Evolutionary conservation across 1,140 invertebrate genomes (phyloP).

Genomic region (Drosophila takahashii): DNA sequence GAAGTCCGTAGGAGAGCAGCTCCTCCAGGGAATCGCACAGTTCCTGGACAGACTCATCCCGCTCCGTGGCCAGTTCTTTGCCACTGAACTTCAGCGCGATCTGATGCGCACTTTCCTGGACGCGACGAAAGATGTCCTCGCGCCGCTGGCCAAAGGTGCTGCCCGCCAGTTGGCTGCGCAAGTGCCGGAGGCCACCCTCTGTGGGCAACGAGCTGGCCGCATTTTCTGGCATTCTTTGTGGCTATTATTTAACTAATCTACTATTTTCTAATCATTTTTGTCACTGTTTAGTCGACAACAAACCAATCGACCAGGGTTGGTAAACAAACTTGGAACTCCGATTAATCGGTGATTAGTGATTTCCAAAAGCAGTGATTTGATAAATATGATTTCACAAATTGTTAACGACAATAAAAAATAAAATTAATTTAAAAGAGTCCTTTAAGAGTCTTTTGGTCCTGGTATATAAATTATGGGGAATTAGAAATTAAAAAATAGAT

Average conservation of each 20-base stretch:
- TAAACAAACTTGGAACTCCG: not conserved
- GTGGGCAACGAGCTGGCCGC: slow-evolving; percentile 31
- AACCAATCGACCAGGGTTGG: slow-evolving; percentile 29
- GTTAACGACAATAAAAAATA: not conserved
- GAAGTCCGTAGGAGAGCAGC: slow-evolving; percentile 88
- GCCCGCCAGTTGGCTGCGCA: slow-evolving; percentile 45
- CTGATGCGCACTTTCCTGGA: slow-evolving; percentile 88
- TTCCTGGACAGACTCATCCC: slow-evolving; percentile 87
- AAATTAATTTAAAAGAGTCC: too few species aligned
- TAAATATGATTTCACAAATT: not conserved
- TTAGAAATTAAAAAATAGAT: too few species aligned
- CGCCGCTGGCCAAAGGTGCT: slow-evolving; percentile 74
- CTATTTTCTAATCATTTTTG: slow-evolving; percentile 55
- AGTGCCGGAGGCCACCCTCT: slow-evolving; percentile 14
- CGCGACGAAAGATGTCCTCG: slow-evolving; percentile 72
- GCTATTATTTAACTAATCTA: slow-evolving; percentile 22
- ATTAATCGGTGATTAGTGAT: not conserved
- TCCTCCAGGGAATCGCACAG: slow-evolving; percentile 88
- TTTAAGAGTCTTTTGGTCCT: too few species aligned
- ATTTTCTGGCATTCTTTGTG: slow-evolving; percentile 65
- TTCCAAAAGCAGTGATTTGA: not conserved
- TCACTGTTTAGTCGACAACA: slow-evolving; percentile 20
- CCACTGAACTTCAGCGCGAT: slow-evolving; percentile 91
- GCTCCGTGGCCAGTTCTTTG: slow-evolving; percentile 92
- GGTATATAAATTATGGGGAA: too few species aligned